A percentile compares a stretch with the other conserved stretches of the same genome.
These are phyloP conservation scores for Listrodromus nycthemerus DNA, from an alignment of 2,888 invertebrate genomes.

Conservation along the genomic window DNA sequence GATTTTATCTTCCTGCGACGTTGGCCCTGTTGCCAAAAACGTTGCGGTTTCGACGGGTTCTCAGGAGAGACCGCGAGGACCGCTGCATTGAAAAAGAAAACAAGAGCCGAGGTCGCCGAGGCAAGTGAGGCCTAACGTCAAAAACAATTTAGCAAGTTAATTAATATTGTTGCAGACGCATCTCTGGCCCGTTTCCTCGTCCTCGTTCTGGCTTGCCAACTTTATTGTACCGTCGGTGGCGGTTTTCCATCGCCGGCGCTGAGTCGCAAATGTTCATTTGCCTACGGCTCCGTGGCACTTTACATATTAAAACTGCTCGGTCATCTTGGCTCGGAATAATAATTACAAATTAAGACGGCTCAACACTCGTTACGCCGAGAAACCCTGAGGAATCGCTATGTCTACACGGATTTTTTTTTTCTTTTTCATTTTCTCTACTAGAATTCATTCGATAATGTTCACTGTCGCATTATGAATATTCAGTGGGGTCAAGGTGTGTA, in stretches of 20 bases:
- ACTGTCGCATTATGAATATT: slow-evolving; percentile 17
- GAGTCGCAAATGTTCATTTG: slow-evolving; percentile 24
- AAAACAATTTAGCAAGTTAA: slow-evolving; percentile 46
- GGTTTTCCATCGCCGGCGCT: background rate
- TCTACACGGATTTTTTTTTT: background rate
- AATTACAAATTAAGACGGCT: slow-evolving; percentile 56
- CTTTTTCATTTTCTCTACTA: background rate
- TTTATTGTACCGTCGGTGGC: slow-evolving; percentile 9
- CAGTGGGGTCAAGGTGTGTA: slow-evolving; percentile 6
- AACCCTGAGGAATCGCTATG: background rate
- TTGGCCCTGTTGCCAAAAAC: slow-evolving; percentile 59
- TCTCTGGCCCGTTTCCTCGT: background rate
- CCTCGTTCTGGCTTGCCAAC: slow-evolving; percentile 19
- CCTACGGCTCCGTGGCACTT: slow-evolving; percentile 28
- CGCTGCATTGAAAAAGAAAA: slow-evolving; percentile 11
- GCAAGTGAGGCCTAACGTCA: slow-evolving; percentile 3
- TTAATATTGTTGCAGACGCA: slow-evolving; percentile 37
- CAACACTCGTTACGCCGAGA: slow-evolving; percentile 14
- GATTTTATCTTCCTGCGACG: slow-evolving; percentile 21
- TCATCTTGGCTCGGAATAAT: slow-evolving; percentile 14
- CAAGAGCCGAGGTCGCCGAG: background rate
- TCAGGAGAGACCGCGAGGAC: background rate
- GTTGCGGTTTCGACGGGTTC: slow-evolving; percentile 21
- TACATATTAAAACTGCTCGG: slow-evolving; percentile 52
- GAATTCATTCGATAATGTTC: slow-evolving; percentile 3